phyloP scores from a whole-genome alignment of 2,888 invertebrate genomes.

The Drosophila lutescens region DNA sequence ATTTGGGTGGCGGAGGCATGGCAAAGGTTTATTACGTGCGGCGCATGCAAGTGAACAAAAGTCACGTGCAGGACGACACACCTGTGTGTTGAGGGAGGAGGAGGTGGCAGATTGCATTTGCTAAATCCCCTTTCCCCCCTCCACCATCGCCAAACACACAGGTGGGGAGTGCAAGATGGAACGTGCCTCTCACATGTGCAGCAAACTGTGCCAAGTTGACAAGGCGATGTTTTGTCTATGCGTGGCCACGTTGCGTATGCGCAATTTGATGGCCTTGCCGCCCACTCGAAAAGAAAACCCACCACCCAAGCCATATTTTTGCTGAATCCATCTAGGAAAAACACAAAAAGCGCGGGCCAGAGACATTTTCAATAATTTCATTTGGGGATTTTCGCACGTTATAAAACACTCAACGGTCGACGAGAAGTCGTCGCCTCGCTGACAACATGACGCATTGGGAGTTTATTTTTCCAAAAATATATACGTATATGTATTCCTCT shows the following conservation, averaged over 20 bases:
- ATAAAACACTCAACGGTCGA: conserved; percentile 69
- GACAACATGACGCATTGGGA: conserved; percentile 65
- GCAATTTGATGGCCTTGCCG: conserved; percentile 62
- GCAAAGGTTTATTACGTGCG: conserved; percentile 70
- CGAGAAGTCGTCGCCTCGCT: conserved; percentile 37
- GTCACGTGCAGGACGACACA: conserved; percentile 66
- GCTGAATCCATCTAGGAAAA: conserved; percentile 27
- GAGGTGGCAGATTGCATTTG: conserved; percentile 42
- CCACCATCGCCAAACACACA: too few relatives aligned
- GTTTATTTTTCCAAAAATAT: conserved; percentile 61
- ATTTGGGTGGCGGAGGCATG: conserved; percentile 24
- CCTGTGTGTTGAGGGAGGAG: conserved; percentile 12
- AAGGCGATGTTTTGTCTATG: conserved; percentile 53
- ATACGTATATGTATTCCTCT: conserved; percentile 7
- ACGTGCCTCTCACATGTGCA: conserved; percentile 63
- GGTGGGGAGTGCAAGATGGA: conserved; percentile 26
- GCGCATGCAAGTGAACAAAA: conserved; percentile 74
- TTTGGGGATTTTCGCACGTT: conserved; percentile 68
- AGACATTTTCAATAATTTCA: conserved; percentile 65
- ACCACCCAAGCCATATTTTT: conserved; percentile 14
- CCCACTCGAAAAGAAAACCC: neutral
- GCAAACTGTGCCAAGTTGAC: conserved; percentile 76
- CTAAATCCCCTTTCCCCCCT: neutral
- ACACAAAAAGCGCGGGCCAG: conserved; percentile 5
- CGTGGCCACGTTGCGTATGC: conserved; percentile 70